Evolutionary conservation across 2,888 invertebrate species (phyloP).

Genomic region (Acanthococcus lagerstroemiae): DNA sequence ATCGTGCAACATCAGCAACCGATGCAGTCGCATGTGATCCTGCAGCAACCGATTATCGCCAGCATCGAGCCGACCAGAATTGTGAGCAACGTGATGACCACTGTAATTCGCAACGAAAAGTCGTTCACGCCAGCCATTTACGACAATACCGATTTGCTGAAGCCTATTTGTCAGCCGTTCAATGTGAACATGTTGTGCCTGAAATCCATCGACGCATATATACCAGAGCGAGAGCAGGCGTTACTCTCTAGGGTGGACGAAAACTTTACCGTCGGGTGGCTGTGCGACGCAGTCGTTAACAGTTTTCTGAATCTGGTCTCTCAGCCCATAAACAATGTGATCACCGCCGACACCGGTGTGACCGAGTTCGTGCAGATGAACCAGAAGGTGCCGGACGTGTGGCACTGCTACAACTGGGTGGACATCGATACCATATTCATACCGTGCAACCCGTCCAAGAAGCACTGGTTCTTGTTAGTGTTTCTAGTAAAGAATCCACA

Average conservation of each 20-base stretch:
- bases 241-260: slow-evolving; percentile 4
- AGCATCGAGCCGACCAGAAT: background rate
- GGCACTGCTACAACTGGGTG: slow-evolving; percentile 16
- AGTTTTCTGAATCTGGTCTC: slow-evolving; percentile 9
- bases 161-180: slow-evolving; percentile 19
- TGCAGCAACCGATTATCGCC: background rate
- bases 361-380: slow-evolving; percentile 8
- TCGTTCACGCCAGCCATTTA: slow-evolving; percentile 11
- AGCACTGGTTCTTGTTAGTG: slow-evolving; percentile 23
- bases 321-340: background rate
- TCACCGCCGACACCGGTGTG: slow-evolving; percentile 10
- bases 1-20: background rate
- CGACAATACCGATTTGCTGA: slow-evolving; percentile 7
- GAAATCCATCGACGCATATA: slow-evolving; percentile 9
- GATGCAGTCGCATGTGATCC: background rate
- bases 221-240: slow-evolving; percentile 1
- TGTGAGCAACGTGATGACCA: background rate
- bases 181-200: slow-evolving; percentile 9
- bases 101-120: background rate
- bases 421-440: slow-evolving; percentile 20
- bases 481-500: slow-evolving; percentile 7
- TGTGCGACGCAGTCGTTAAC: slow-evolving; percentile 19
- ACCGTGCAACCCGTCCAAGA: slow-evolving; percentile 23
- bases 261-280: slow-evolving; percentile 4
- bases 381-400: slow-evolving; percentile 13